Conservation (phyloP, 2,797 vertebrate species). For the Denticeps clupeoides region DNA sequence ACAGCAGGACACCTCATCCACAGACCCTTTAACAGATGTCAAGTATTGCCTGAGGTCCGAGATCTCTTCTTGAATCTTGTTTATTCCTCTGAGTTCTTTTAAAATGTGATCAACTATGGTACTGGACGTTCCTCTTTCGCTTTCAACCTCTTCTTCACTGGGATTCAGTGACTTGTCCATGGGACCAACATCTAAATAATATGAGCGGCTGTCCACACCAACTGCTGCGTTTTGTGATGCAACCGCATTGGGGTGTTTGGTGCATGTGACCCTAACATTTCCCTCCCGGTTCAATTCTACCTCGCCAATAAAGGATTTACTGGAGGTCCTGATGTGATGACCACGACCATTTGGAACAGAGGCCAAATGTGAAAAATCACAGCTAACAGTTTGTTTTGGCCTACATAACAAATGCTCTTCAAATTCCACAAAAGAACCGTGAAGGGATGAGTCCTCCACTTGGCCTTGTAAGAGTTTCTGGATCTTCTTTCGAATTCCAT, state of each 20-base stretch:
- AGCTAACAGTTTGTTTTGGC: constrained; percentile 41
- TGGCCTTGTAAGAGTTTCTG: constrained; percentile 62
- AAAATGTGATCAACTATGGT: constrained; percentile 63
- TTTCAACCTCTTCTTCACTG: too few relatives aligned
- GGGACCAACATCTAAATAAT: constrained; percentile 37
- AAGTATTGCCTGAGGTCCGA: constrained; percentile 63
- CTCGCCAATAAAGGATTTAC: constrained; percentile 30
- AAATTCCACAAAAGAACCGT: constrained; percentile 46
- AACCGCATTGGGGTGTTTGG: constrained; percentile 11
- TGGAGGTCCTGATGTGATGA: constrained; percentile 8
- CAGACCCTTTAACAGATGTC: constrained; percentile 63
- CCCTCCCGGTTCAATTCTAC: constrained; percentile 42
- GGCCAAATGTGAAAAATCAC: constrained; percentile 18
- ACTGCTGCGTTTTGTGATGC: constrained; percentile 16
- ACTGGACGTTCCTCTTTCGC: constrained; percentile 26
- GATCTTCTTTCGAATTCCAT: constrained; percentile 53
- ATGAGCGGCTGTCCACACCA: constrained; percentile 28
- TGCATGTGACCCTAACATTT: constrained; percentile 31
- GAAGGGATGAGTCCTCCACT: constrained; percentile 45
- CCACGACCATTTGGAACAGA: constrained; percentile 18
- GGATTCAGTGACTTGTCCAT: neutral
- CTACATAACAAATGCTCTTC: constrained; percentile 50
- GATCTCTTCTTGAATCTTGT: constrained; percentile 70
- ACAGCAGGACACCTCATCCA: constrained; percentile 68
- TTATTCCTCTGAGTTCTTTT: constrained; percentile 67